These are phyloP conservation scores for Callithrix jacchus DNA, from an alignment of 2,113 vertebrate species.

Conservation along the genomic window DNA sequence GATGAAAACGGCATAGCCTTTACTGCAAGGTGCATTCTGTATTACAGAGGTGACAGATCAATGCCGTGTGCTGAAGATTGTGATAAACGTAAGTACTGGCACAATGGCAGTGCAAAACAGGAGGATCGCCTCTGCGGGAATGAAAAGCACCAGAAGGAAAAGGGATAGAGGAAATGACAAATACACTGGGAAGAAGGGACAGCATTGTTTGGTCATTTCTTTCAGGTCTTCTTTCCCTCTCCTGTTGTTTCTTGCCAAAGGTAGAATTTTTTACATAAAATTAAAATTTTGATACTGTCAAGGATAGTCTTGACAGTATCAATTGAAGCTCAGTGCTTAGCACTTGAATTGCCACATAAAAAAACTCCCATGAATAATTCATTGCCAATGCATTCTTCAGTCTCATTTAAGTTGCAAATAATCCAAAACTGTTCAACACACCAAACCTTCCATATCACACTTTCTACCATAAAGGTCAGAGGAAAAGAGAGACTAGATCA, in stretches of 20 bases:
- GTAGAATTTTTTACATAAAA: background rate
- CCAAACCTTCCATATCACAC: background rate
- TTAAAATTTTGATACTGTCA: background rate
- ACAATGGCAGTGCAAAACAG: accelerated
- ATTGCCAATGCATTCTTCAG: background rate
- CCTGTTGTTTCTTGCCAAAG: background rate
- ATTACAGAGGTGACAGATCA: background rate
- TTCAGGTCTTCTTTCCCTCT: background rate
- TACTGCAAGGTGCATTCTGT: background rate
- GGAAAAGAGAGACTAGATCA: background rate
- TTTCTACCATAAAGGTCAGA: background rate
- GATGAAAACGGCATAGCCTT: background rate
- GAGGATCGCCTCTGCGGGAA: too few species aligned
- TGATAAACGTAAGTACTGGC: background rate
- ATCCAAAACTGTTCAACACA: background rate
- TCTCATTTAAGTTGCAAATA: background rate
- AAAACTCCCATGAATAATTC: background rate
- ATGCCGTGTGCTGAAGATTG: background rate
- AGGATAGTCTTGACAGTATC: background rate
- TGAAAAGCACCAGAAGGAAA: background rate
- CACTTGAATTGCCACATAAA: background rate
- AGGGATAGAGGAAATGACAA: background rate
- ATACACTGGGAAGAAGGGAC: background rate
- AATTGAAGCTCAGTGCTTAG: background rate
- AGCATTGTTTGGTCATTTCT: background rate